phyloP scores from a whole-genome alignment of 2,797 vertebrate genomes.

The Linurgus olivaceus region DNA sequence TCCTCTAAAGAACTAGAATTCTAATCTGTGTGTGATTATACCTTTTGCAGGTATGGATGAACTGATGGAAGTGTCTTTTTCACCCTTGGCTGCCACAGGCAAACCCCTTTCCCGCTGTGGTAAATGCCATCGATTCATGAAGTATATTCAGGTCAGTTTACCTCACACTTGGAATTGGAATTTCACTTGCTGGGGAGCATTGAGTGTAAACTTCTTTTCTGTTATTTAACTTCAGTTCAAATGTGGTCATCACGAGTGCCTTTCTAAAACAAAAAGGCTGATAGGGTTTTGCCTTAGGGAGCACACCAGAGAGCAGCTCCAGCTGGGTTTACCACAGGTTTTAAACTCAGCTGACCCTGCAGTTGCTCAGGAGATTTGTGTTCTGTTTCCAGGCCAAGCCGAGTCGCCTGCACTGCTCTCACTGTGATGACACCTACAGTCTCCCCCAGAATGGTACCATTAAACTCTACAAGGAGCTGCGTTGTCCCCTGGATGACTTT shows the following conservation, averaged over 20 bases:
- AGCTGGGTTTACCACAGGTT: not conserved
- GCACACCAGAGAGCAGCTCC: not conserved
- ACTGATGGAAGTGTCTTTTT: constrained; percentile 98
- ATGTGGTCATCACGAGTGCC: not conserved
- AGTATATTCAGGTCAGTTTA: constrained; percentile 92
- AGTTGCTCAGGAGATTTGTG: not conserved
- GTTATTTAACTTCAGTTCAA: not conserved
- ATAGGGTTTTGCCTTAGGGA: not conserved
- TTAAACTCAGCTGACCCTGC: not conserved
- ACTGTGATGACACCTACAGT: constrained; percentile 97
- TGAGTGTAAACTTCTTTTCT: not conserved
- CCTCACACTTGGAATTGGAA: not conserved
- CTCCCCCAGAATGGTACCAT: constrained; percentile 96
- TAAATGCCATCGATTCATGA: constrained; percentile 98
- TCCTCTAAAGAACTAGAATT: not conserved
- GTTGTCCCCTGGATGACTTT: constrained; percentile 94
- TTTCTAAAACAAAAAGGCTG: not conserved
- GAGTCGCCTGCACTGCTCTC: constrained; percentile 95
- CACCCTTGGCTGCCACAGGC: constrained; percentile 90
- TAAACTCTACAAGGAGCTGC: constrained; percentile 95
- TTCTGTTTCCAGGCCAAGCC: constrained; percentile 86
- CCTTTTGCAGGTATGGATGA: constrained; percentile 90
- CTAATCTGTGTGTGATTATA: not conserved
- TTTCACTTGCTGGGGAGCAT: not conserved
- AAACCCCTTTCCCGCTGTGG: constrained; percentile 96